These are phyloP conservation scores for Rhizoglyphus robini DNA, from an alignment of 1,140 invertebrate genomes.

Conservation along the genomic window DNA sequence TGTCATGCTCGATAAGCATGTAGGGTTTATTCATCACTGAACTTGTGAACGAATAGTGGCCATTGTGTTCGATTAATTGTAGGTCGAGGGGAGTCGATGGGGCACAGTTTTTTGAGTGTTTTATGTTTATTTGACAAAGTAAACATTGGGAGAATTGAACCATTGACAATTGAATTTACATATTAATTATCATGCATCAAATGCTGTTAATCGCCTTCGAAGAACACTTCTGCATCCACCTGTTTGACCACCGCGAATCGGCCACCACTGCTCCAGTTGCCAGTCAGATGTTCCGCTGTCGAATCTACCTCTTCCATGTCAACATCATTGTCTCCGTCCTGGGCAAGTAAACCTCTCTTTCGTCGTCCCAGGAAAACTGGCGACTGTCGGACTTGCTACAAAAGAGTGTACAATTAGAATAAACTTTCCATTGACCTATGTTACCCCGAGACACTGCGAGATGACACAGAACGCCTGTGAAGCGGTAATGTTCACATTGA, in stretches of 20 bases:
- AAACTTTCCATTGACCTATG: neutral
- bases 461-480: conserved; percentile 20
- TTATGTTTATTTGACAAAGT: too few relatives aligned
- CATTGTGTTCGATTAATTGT: too few relatives aligned
- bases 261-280: conserved; percentile 4
- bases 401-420: neutral
- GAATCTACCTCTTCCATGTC: neutral
- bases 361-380: conserved; percentile 17
- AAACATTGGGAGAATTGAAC: too few relatives aligned
- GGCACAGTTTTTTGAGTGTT: too few relatives aligned
- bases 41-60: too few relatives aligned
- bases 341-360: neutral
- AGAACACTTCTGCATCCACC: conserved; percentile 2
- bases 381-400: conserved; percentile 18
- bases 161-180: too few relatives aligned
- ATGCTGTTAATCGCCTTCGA: neutral
- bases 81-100: too few relatives aligned
- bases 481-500: conserved; percentile 17
- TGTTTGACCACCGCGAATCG: neutral
- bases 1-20: too few relatives aligned
- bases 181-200: too few relatives aligned
- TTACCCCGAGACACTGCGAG: conserved; percentile 20
- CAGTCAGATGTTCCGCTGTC: neutral
- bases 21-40: too few relatives aligned
- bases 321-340: neutral